Conservation (phyloP, 2,888 invertebrate species). For the Trichogramma evanescens region DNA sequence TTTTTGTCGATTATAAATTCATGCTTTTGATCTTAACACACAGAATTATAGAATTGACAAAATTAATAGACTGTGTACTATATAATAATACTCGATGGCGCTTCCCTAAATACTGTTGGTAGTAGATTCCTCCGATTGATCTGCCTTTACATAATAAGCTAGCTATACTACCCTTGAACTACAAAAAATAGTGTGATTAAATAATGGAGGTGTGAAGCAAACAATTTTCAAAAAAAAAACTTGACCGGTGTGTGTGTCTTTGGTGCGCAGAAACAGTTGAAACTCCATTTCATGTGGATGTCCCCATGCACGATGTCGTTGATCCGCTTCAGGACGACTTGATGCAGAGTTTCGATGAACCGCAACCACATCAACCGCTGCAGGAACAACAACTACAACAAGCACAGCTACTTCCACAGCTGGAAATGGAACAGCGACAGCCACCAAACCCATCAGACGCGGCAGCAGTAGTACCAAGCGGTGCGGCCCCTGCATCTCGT, state of each 20-base stretch:
- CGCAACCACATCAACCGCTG: constrained; percentile 2
- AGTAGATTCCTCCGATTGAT: too few relatives aligned
- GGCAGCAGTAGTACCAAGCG: neutral
- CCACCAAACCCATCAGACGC: neutral
- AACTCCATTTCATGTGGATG: constrained; percentile 19
- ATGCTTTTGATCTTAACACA: too few relatives aligned
- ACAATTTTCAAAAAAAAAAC: constrained; percentile 6
- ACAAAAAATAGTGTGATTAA: constrained; percentile 1
- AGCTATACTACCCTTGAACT: constrained; percentile 15
- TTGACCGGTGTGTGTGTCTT: constrained; percentile 40
- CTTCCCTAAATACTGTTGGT: too few relatives aligned
- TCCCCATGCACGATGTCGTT: constrained; percentile 18
- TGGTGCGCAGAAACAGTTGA: constrained; percentile 45
- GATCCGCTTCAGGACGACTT: constrained; percentile 1
- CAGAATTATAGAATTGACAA: too few relatives aligned
- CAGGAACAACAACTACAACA: neutral
- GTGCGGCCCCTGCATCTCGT: neutral
- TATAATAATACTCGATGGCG: too few relatives aligned
- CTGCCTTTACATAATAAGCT: neutral
- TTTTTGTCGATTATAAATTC: too few relatives aligned
- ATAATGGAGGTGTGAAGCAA: neutral
- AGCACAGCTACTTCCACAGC: neutral
- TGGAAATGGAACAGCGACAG: neutral
- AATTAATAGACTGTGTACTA: too few relatives aligned
- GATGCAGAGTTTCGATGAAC: constrained; percentile 1